phyloP scores from a whole-genome alignment of 2,797 vertebrate genomes.

The Lophotriccus pileatus region DNA sequence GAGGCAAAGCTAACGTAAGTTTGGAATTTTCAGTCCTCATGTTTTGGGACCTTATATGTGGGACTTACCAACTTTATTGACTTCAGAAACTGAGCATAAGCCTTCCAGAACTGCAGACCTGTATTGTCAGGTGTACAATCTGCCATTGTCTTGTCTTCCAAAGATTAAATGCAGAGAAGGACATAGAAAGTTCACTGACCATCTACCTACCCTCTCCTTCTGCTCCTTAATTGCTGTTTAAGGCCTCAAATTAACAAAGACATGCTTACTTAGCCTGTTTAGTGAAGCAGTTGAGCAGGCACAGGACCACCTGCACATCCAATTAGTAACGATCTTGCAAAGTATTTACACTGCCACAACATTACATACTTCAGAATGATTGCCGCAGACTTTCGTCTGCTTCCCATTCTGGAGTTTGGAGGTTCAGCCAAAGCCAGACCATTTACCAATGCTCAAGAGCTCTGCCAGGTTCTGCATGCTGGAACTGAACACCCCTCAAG shows the following conservation, averaged over 20 bases:
- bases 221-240: background rate
- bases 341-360: background rate
- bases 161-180: background rate
- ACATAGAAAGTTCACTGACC: background rate
- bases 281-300: background rate
- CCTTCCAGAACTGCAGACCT: background rate
- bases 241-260: background rate
- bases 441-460: background rate
- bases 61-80: background rate
- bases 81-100: background rate
- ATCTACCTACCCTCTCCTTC: background rate
- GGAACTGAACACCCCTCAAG: rapidly evolving
- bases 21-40: background rate
- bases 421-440: background rate
- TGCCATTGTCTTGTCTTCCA: background rate
- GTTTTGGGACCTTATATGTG: background rate
- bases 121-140: background rate
- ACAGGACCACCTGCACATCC: background rate
- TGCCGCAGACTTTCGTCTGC: background rate
- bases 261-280: background rate
- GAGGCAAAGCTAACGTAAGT: background rate
- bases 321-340: background rate
- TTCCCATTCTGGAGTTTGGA: background rate
- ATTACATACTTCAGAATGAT: background rate
- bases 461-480: background rate